Evolutionary conservation across 2,797 vertebrate genomes (phyloP), one percentile per base, ranked within the genome.

Genomic region (Menidia menidia): DNA sequence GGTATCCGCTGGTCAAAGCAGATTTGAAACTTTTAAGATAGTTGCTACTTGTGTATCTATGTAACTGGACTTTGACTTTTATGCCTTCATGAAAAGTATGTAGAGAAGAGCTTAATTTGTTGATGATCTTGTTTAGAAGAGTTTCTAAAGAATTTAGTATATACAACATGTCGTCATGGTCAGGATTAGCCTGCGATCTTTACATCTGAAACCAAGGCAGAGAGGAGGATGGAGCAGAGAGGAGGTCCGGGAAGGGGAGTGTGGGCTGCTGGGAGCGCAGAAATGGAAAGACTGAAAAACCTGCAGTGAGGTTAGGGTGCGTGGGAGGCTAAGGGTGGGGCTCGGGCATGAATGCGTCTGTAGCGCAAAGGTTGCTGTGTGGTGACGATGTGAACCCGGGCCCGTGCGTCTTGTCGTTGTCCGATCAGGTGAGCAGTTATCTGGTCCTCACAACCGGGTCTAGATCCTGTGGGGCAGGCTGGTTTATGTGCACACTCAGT

Each of bases 241-340:
- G 73, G 77, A 85, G 74, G 66, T 73, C 77, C 85, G 59, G 73
- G 80, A 80, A 84, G 75, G 73, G 43, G 58, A 83, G 73, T 70
- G 75, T 55, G 73, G 70, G 81, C 66, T 84, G 71, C 60, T 71
- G 73, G 85, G 79, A 84, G 76, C 50, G 63, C 64, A 68, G 77
- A 81, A 61, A 85, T 78, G 89, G 91, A 90, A 91, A 92, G 78
- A 85, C 32, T 86, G 86, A 71, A 83, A 84, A 82, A 83, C 76
- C 84, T 82, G 82, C 60, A 64, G 82, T 3, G 32, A 81, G 77
- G 77, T 87, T 82, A 74, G 80, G 68, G 62, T 83, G 89, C 60
- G 83, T 90, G 88, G 88, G 90, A 86, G 86, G 76, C 43, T 59
- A 47, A 50, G 75, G 88, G 85, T 56, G 79, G 80, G 76, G 80